Percentiles rank a stretch among this genome's conserved stretches.
Conservation (phyloP, 2,797 vertebrate species). For the Chelon auratus region DNA sequence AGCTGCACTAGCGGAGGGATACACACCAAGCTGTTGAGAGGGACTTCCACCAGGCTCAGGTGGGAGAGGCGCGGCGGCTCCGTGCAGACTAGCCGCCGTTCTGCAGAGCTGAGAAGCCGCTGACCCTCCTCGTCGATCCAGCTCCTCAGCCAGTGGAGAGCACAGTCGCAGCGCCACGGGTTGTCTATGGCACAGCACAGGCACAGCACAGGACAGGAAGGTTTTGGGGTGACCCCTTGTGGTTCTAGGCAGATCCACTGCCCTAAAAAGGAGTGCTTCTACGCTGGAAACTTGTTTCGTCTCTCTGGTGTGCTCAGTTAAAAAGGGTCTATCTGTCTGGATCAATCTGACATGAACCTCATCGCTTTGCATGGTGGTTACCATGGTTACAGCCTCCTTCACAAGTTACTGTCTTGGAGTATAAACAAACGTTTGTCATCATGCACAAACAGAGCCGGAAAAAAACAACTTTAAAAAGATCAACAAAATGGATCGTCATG, state of each 20-base stretch:
- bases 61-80: constrained; percentile 91
- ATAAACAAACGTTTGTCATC: not conserved
- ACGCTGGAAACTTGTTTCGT: not conserved
- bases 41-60: constrained; percentile 88
- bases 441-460: not conserved
- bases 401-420: not conserved
- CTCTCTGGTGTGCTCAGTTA: not conserved
- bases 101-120: constrained; percentile 89
- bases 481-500: not conserved
- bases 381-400: not conserved
- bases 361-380: not conserved
- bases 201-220: not conserved
- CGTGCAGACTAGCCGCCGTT: constrained; percentile 86
- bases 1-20: constrained; percentile 91
- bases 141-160: constrained; percentile 90
- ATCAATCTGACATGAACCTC: not conserved
- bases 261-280: not conserved
- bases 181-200: constrained; percentile 81
- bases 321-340: not conserved
- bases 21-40: constrained; percentile 91
- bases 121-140: constrained; percentile 92
- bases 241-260: not conserved
- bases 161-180: constrained; percentile 94
- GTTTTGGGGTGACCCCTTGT: not conserved
- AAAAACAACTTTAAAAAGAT: not conserved